Evolutionary conservation across 1,140 invertebrate species (phyloP).

Genomic region (Caenorhabditis remanei): DNA sequence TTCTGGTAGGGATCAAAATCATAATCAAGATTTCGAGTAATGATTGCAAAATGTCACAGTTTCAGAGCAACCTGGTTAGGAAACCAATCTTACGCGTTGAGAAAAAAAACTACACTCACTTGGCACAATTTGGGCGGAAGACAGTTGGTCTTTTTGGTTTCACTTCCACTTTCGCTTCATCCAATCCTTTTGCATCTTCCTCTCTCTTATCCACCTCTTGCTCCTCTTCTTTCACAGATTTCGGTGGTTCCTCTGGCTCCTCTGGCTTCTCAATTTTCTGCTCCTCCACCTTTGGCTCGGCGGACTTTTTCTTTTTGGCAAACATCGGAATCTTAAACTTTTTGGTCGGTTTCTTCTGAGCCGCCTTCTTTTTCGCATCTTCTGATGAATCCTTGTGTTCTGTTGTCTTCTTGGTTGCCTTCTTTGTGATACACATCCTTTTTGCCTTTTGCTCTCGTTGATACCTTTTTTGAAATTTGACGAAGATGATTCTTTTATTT

Average conservation of each 20-base stretch:
- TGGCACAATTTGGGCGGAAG: not conserved
- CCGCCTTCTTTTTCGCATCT: not conserved
- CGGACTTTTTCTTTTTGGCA: not conserved
- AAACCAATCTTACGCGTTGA: not conserved
- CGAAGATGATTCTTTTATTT: too few relatives aligned
- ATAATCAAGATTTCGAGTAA: too few relatives aligned
- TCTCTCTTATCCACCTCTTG: not conserved
- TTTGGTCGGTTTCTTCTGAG: not conserved
- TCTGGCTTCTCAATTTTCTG: not conserved
- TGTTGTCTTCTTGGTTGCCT: not conserved
- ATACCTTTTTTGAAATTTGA: not conserved
- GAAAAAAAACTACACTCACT: not conserved
- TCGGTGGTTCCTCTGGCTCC: not conserved
- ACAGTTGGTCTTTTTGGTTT: not conserved
- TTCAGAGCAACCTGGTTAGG: not conserved
- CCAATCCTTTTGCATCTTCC: too few relatives aligned
- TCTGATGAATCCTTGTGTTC: not conserved
- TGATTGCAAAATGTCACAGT: too few relatives aligned
- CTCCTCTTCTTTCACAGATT: not conserved
- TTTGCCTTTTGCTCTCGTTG: not conserved
- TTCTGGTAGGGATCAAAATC: too few relatives aligned
- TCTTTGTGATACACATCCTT: constrained; percentile 32
- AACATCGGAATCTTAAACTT: not conserved
- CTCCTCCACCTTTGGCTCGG: not conserved
- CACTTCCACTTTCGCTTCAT: not conserved